phyloP scores from a whole-genome alignment of 2,888 invertebrate genomes.

The Byasa hedistus region DNA sequence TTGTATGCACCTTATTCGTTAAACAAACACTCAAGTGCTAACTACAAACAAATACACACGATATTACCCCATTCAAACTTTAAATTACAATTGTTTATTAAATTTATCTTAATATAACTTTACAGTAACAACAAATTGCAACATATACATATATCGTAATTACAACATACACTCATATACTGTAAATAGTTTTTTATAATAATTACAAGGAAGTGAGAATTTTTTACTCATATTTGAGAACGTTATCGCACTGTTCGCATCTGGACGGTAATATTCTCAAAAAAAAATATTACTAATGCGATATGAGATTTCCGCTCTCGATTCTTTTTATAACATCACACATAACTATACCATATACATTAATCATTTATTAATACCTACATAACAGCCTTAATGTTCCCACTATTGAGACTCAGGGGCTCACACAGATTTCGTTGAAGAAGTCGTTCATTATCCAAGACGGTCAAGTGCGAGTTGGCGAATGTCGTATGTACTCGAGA shows the following conservation, averaged over 20 bases:
- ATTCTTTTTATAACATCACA: background rate
- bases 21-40: background rate
- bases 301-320: background rate
- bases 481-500: no score
- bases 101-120: background rate
- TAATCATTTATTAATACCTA: background rate
- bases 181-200: background rate
- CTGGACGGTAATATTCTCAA: background rate
- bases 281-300: background rate
- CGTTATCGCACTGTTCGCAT: background rate
- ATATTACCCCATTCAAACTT: background rate
- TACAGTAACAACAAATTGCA: background rate
- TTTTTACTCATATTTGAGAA: background rate
- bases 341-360: background rate
- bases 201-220: background rate
- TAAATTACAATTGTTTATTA: background rate
- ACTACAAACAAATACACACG: background rate
- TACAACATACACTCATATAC: slow-evolving; percentile 14
- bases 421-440: no score
- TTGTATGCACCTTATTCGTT: background rate
- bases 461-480: no score
- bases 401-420: no score
- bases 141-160: background rate
- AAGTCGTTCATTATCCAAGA: no score
- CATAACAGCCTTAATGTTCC: background rate